Conservation (phyloP, 2,113 vertebrate genomes). For the Heptranchias perlo region DNA sequence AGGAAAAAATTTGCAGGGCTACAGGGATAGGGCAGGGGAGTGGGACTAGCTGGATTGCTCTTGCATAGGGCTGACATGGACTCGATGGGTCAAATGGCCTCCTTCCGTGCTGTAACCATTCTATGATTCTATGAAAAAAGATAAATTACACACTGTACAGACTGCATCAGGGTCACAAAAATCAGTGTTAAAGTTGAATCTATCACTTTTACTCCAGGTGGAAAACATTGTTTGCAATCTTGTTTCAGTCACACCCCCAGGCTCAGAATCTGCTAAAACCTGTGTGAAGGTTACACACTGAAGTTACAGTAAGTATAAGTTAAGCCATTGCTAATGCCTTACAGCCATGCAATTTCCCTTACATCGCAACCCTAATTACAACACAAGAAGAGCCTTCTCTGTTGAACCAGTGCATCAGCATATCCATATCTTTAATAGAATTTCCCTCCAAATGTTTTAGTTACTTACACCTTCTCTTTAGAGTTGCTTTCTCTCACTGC, state of each 20-base stretch:
- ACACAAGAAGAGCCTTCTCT: not conserved
- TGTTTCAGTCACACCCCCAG: not conserved
- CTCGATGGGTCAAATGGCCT: too few relatives aligned
- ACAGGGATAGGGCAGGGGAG: too few relatives aligned
- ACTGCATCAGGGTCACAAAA: not conserved
- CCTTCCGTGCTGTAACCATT: too few relatives aligned
- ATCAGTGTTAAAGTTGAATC: not conserved
- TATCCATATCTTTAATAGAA: not conserved
- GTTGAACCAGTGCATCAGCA: not conserved
- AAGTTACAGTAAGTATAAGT: not conserved
- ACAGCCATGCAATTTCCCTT: not conserved
- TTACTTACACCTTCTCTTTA: not conserved
- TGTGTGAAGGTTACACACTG: not conserved
- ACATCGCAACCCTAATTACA: not conserved
- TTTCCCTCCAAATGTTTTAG: not conserved
- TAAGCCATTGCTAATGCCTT: not conserved
- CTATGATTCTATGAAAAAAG: too few relatives aligned
- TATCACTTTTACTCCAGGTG: not conserved
- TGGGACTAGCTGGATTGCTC: too few relatives aligned
- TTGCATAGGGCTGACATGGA: too few relatives aligned
- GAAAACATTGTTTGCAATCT: not conserved
- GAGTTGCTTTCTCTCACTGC: not conserved
- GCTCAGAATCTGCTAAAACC: not conserved
- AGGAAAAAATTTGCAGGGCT: too few relatives aligned
- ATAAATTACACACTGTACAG: not conserved